phyloP scores from a whole-genome alignment of 2,113 vertebrate species.

The Sciurus niger region DNA sequence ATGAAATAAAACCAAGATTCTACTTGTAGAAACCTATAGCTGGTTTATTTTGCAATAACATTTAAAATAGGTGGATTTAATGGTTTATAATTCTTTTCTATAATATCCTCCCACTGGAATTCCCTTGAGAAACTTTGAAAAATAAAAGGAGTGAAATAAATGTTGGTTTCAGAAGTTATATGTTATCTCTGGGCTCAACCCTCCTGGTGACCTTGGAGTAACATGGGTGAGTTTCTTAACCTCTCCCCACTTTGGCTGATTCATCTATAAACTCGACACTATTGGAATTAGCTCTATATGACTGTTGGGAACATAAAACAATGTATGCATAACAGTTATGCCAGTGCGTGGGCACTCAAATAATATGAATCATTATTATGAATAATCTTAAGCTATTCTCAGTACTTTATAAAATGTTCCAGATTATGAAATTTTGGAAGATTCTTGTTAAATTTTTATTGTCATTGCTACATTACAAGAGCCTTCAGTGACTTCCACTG shows the following conservation, averaged over 20 bases:
- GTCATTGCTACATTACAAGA: background rate
- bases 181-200: background rate
- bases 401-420: background rate
- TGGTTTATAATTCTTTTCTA: background rate
- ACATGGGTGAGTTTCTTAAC: background rate
- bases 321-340: background rate
- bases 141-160: background rate
- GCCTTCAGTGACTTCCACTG: background rate
- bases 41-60: background rate
- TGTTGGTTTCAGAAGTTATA: background rate
- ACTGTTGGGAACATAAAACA: background rate
- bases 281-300: background rate
- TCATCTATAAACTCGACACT: background rate
- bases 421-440: background rate
- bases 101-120: background rate
- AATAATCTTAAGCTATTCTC: background rate
- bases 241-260: background rate
- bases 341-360: background rate
- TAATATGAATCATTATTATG: background rate
- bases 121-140: background rate
- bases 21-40: slow-evolving; percentile 49
- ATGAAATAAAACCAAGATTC: slow-evolving; percentile 53
- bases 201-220: background rate
- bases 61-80: background rate
- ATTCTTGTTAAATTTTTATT: background rate